Base-by-base conservation (phyloP, 2,797 vertebrate species). In the Semotilus atromaculatus region DNA sequence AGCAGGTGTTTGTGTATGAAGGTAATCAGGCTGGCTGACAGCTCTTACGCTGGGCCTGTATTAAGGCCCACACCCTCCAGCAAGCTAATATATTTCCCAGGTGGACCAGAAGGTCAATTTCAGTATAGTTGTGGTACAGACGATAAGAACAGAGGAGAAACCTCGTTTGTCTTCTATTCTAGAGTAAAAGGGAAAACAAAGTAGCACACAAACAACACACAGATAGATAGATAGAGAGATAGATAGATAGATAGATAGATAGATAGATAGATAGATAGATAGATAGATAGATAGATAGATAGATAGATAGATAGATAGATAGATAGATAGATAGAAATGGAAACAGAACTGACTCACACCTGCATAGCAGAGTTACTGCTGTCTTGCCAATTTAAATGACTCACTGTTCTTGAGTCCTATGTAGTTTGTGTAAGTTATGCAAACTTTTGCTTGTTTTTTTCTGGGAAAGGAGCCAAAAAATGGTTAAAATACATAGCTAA, bases 1-100 rank as follows among this genome's bases (percentile, higher is more conserved):
- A 92, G 91, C 93, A 94, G 94, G 92, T 95, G 94, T 90, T 92
- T 89, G 89, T 90, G 81, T 89, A 90, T 76, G 58, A 88, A 81
- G 74, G 89, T 93, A 93, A 95, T 95, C 93, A 93, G 91, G 74
- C 88, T 85, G 80, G 87, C 92, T 94, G 94, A 93, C 94, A 94
- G 92, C 90, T 93, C 89, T 92, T 91, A 93, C 90, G 90, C 90
- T 91, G 89, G 76, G 80, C 86, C 88, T 82, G 88, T 92, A 92
- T 94, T 84, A 90, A 90, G 92, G 89, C 88, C 90, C 58, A 88
- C 88, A 91, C 85, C 90, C 91, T 87, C 88, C 84, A 60, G 90
- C 86, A 51, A 93, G 90, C 90, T 90, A 92, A 93, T 94, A 93
- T 91, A 93, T 94, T 92, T 92, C 90, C 86, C 91, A 83, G 88